Conservation (phyloP, 2,797 vertebrate species). For the Percopsis omiscomaycus region DNA sequence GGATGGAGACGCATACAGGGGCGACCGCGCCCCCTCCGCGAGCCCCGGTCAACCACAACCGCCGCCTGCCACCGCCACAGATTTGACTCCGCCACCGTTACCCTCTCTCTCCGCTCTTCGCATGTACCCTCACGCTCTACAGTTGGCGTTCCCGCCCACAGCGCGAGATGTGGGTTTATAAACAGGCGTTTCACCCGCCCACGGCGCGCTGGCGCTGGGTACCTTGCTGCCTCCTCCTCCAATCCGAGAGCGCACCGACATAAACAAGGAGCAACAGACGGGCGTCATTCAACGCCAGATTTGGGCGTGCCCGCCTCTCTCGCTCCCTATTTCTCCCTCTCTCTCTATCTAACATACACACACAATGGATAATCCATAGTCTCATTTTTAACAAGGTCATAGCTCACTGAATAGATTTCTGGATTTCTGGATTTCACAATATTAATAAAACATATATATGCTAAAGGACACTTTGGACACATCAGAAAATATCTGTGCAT, state of each 20-base stretch:
- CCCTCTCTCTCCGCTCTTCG: slow-evolving; percentile 34
- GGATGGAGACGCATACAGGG: slow-evolving; percentile 71
- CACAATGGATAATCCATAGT: slow-evolving; percentile 17
- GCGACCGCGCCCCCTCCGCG: slow-evolving; percentile 75
- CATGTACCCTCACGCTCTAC: slow-evolving; percentile 58
- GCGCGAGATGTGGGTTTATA: slow-evolving; percentile 72
- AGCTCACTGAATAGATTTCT: slow-evolving; percentile 45
- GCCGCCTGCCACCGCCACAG: slow-evolving; percentile 49
- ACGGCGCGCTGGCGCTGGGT: slow-evolving; percentile 52
- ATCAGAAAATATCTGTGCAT: too few relatives aligned
- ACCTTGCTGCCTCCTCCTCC: slow-evolving; percentile 55
- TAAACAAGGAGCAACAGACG: slow-evolving; percentile 69
- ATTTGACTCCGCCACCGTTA: slow-evolving; percentile 21
- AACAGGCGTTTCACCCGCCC: slow-evolving; percentile 75
- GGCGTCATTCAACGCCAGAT: slow-evolving; percentile 63
- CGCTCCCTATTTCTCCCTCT: slow-evolving; percentile 8
- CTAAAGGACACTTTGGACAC: too few relatives aligned
- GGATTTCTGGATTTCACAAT: not conserved
- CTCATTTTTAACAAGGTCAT: slow-evolving; percentile 63
- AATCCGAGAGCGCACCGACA: slow-evolving; percentile 66
- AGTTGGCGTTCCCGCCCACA: slow-evolving; percentile 77
- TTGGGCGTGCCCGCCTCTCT: slow-evolving; percentile 63
- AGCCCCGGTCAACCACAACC: slow-evolving; percentile 70
- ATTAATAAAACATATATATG: too few relatives aligned
- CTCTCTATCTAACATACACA: not conserved